Base-by-base conservation (phyloP, 2,797 vertebrate genomes). In the Ara ararauna region DNA sequence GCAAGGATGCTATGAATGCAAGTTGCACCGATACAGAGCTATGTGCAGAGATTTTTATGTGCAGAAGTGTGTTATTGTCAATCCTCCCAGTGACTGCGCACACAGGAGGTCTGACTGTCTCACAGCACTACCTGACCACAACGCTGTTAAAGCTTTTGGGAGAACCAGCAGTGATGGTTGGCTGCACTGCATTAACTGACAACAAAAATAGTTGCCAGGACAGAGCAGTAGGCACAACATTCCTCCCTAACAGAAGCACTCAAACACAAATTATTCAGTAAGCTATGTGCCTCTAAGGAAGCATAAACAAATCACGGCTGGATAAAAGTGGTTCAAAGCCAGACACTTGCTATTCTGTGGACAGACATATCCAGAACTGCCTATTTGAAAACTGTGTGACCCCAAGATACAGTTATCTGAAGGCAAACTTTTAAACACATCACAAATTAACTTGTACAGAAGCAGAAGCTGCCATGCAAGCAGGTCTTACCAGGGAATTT, bases 401-500 rank as follows among this genome's bases (percentile, higher is more conserved):
- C 71, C 70, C 53, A 50, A 80, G 74, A 88, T 68, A 71, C 32
- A 76, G 79, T 67, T 92, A 78, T 44, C 73, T 50, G 79, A 95
- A 95, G 72, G 85, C 56, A 87, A 93, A 90, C 83, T 93, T 95
- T 90, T 82, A 96, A 94, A 62, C 54, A 48, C 7, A 12, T 48
- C 65, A 74, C 48, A 88, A 86, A 68, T 75, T 62, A 77, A 48
- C 94, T 95, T 88, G 34, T 82, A 47, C 50, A 70, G 66, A 50
- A 96, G 85, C 13, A 74, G 56, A 70, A 89, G 87, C 51, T 62
- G 83, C 73, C 84, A 66, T 38, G 71, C 85, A 91, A 79, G 93
- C 85, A 93, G 87, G 93, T 67, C 56, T 75, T 89, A 94, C 38
- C 62, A 61, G 73, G 62, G 82, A 94, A 96, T 94, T 94, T 95